phyloP scores from a whole-genome alignment of 2,888 invertebrate species.

The Watsonalla cultraria region DNA sequence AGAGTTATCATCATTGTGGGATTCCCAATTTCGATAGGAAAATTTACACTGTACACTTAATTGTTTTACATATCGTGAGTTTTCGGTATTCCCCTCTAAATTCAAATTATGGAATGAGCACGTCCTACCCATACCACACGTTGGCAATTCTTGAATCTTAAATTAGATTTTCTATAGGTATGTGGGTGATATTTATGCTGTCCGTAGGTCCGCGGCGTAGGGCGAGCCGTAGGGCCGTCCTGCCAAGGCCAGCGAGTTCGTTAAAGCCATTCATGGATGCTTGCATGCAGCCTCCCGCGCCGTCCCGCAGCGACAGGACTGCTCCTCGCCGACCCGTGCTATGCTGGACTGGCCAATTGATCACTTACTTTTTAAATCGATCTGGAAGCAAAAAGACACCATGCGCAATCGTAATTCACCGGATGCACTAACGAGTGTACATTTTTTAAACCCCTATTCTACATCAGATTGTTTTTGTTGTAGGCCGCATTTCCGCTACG shows the following conservation, averaged over 20 bases:
- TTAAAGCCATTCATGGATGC: constrained; percentile 76
- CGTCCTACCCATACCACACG: background rate
- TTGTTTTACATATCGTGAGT: too few relatives aligned
- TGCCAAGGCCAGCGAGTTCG: constrained; percentile 74
- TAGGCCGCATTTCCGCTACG: constrained; percentile 53
- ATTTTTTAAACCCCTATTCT: constrained; percentile 57
- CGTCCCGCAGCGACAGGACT: constrained; percentile 62
- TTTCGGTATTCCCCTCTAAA: too few relatives aligned
- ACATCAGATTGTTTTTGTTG: constrained; percentile 64
- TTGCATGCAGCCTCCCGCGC: constrained; percentile 53
- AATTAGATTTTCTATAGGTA: background rate
- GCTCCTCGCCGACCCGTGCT: constrained; percentile 54
- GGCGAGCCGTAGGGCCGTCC: constrained; percentile 47
- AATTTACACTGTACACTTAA: too few relatives aligned
- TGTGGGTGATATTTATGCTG: constrained; percentile 1
- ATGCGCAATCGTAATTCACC: constrained; percentile 69
- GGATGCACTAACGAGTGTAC: constrained; percentile 76
- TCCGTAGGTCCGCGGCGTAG: constrained; percentile 13
- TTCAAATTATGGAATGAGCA: too few relatives aligned
- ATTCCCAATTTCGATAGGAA: too few relatives aligned
- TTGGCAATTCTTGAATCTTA: background rate
- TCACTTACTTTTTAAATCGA: constrained; percentile 60
- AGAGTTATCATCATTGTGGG: too few relatives aligned
- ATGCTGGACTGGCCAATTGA: constrained; percentile 61
- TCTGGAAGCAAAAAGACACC: constrained; percentile 56